These are phyloP conservation scores for Diaprepes abbreviatus DNA, from an alignment of 2,888 invertebrate species.

Conservation along the genomic window DNA sequence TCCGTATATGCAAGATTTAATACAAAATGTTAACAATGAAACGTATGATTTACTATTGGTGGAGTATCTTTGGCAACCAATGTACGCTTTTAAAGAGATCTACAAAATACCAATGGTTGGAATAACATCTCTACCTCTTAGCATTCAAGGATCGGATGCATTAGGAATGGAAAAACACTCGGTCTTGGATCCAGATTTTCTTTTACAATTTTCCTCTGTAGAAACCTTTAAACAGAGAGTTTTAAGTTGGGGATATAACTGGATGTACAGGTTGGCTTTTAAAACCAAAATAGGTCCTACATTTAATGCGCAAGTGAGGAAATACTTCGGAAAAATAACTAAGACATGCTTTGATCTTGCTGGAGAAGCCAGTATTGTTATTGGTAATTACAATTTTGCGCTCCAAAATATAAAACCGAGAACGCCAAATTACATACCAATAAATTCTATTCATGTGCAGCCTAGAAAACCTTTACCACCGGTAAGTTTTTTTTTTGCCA, in stretches of 20 bases:
- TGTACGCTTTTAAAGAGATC: conserved; percentile 59
- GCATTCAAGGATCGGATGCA: conserved; percentile 52
- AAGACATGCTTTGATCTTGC: conserved; percentile 52
- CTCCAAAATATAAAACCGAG: conserved; percentile 53
- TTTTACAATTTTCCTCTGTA: conserved; percentile 54
- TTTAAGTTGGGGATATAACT: conserved; percentile 49
- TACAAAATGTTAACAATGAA: conserved; percentile 56
- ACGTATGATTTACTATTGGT: conserved; percentile 61
- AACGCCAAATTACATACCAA: conserved; percentile 55
- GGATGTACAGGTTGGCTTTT: conserved; percentile 32
- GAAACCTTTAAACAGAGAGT: conserved; percentile 59
- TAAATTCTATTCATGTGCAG: conserved; percentile 58
- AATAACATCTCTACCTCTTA: conserved; percentile 58
- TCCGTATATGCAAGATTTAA: conserved; percentile 56
- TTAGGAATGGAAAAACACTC: conserved; percentile 62
- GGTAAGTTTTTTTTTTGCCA: conserved; percentile 48
- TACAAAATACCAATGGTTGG: conserved; percentile 63
- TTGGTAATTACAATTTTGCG: conserved; percentile 56
- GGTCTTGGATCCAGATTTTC: conserved; percentile 60
- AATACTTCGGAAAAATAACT: conserved; percentile 53
- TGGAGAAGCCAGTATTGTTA: conserved; percentile 55
- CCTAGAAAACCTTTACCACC: conserved; percentile 55
- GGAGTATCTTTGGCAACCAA: conserved; percentile 58
- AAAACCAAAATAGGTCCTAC: conserved; percentile 32
- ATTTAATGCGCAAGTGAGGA: conserved; percentile 51